A percentile compares a stretch with the other conserved stretches of the same genome.
Evolutionary conservation across 2,113 vertebrate genomes (phyloP).

Genomic region (Laticauda laticaudata): DNA sequence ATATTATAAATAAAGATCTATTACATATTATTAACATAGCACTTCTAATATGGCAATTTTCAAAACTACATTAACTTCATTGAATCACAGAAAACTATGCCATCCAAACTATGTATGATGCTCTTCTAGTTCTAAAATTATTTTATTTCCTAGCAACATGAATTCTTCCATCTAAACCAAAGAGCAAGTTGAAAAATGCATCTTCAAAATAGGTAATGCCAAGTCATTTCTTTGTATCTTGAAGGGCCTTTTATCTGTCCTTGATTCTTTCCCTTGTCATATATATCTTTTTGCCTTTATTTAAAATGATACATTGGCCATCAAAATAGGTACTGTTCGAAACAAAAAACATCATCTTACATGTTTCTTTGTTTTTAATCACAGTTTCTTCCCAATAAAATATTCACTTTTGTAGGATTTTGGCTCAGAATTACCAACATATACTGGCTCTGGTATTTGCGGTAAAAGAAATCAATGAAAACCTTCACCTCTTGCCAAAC

Average conservation of each 20-base stretch:
- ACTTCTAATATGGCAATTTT: too few species aligned
- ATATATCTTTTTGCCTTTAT: not conserved
- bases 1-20: too few species aligned
- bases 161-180: not conserved
- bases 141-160: not conserved
- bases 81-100: too few species aligned
- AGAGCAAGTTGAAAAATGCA: not conserved
- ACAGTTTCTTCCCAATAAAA: not conserved
- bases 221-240: not conserved
- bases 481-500: not conserved
- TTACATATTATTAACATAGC: too few species aligned
- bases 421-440: conserved; percentile 15
- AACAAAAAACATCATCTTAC: not conserved
- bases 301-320: not conserved
- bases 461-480: not conserved
- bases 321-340: not conserved
- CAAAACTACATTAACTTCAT: too few species aligned
- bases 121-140: not conserved
- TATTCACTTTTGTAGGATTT: not conserved
- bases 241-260: not conserved
- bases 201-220: not conserved
- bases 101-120: too few species aligned
- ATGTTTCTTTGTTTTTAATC: not conserved
- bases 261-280: not conserved
- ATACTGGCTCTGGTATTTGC: conserved; percentile 5